Evolutionary conservation across 2,797 vertebrate genomes (phyloP), one percentile per base, ranked within the genome.

Genomic region (Diplodus sargus): DNA sequence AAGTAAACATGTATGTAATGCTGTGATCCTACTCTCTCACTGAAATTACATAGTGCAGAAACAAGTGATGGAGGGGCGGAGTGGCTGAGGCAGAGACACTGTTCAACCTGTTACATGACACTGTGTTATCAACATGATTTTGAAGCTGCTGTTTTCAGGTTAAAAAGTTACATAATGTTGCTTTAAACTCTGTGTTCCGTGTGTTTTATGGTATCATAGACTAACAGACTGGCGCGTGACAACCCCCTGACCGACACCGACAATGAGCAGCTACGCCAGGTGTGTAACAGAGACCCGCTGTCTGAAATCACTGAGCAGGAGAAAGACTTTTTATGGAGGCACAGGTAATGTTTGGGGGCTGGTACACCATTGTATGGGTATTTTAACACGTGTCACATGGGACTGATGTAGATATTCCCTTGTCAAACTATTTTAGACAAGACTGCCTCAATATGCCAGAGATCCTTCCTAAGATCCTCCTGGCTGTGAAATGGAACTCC

Each of bases 301-400:
- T 99, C 98, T 96, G 98, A 99, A 94, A 99, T 99, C 94, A 99
- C 98, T 95, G 98, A 99, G 94, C 98, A 99, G 90, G 98, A 99
- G 92, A 99, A 99, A 85, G 98, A 99, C 94, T 99, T 99, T 85
- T 92, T 99, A 7, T 99, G 98, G 98, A 96, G 97, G 80, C 97
- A 99, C 94, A 98, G 98, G 98, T 98, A 96, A 43, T 25, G 23
- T 58, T 59, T 81, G 56, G 54, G 43, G 15, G 13, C 18, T 34
- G 69, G 13, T n/a, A 13, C 18, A 53, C 4, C 13, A 23, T 52
- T 48, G 4, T 66, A 6, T 59, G 8, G 14, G 13, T 7, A 16
- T 49, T 74, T 23, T 60, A 18, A 51, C 39, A 28, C 56, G 10
- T 74, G 12, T 4, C 15, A 58, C 5, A 17, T 11, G 1, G 5